Evolutionary conservation across 2,797 vertebrate genomes (phyloP).

Genomic region (Sebastolobus altivelis): DNA sequence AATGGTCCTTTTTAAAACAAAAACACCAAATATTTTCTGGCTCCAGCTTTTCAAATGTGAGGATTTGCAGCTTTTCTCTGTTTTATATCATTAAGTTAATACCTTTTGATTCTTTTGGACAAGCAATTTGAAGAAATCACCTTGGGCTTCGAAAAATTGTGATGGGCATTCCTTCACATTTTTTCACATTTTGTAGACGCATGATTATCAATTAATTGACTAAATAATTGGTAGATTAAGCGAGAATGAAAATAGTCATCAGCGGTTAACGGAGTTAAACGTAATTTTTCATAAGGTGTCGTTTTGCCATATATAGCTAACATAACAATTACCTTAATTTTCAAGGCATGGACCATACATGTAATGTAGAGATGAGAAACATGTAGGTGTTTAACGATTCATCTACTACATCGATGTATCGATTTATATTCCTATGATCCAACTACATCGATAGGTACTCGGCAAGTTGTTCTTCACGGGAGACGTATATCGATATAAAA

Average conservation of each 20-base stretch:
- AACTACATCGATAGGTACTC: too few relatives aligned
- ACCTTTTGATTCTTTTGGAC: background rate
- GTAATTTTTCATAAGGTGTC: background rate
- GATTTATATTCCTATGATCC: too few relatives aligned
- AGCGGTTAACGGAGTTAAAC: background rate
- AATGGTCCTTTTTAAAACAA: background rate
- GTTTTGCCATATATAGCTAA: too few relatives aligned
- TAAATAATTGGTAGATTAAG: background rate
- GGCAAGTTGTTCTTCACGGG: too few relatives aligned
- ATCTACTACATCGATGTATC: too few relatives aligned
- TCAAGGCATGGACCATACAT: accelerated
- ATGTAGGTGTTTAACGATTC: background rate
- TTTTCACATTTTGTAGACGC: background rate
- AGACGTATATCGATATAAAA: too few relatives aligned
- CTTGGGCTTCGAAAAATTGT: background rate
- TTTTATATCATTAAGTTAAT: background rate
- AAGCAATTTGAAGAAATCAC: background rate
- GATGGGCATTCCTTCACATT: background rate
- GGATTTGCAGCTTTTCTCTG: background rate
- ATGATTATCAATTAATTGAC: background rate
- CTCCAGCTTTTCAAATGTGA: background rate
- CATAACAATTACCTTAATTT: too few relatives aligned
- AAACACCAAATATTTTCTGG: background rate
- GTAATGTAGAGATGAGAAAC: too few relatives aligned
- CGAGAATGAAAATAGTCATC: background rate